Evolutionary conservation across 2,797 vertebrate genomes (phyloP).

Genomic region (Taenioides sp.): DNA sequence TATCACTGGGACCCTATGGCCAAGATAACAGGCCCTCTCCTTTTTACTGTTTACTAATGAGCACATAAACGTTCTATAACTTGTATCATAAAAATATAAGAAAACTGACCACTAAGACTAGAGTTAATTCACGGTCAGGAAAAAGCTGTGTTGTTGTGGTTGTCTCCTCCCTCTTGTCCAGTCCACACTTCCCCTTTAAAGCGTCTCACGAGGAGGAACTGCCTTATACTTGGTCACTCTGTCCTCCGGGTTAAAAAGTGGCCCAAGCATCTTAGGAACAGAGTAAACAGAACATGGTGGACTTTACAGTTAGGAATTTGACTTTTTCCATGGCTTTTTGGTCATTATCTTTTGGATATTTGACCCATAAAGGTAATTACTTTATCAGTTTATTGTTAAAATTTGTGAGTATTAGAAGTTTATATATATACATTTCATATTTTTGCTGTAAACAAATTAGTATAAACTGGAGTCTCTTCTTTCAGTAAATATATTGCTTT

Average conservation of each 20-base stretch:
- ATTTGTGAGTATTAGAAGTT: not conserved
- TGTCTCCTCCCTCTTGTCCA: conserved; percentile 35
- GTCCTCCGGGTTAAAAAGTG: conserved; percentile 9
- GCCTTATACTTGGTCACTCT: conserved; percentile 8
- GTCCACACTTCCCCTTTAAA: conserved; percentile 60
- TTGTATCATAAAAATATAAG: not conserved
- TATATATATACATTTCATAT: not conserved
- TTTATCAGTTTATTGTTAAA: not conserved
- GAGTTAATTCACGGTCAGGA: conserved; percentile 18
- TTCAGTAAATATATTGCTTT: conserved; percentile 8
- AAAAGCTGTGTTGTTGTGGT: conserved; percentile 7
- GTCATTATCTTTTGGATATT: conserved; percentile 10
- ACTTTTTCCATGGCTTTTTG: conserved; percentile 9
- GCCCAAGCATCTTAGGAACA: not conserved
- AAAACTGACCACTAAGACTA: not conserved
- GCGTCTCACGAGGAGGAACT: conserved; percentile 28
- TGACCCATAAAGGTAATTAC: conserved; percentile 42
- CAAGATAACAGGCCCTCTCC: conserved; percentile 16
- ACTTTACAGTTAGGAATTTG: not conserved
- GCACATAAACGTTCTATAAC: not conserved
- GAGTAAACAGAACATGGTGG: conserved; percentile 10
- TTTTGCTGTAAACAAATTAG: not conserved
- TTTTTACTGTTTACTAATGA: conserved; percentile 14
- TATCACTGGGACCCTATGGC: conserved; percentile 15
- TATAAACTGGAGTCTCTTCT: not conserved